Conservation (phyloP, 2,888 invertebrate species). For the Netelia fuscicornis region DNA sequence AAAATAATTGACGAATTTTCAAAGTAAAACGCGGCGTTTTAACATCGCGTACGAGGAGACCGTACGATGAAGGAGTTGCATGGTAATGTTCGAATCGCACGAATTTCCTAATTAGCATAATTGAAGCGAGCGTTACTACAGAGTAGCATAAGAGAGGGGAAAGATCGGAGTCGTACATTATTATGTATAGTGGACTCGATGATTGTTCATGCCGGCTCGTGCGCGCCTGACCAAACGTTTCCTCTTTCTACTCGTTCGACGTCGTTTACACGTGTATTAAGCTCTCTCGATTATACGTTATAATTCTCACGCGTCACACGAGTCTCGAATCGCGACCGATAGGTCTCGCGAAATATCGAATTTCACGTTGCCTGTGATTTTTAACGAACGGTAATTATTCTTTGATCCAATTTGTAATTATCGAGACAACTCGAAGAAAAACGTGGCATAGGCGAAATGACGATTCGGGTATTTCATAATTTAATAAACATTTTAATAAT, state of each 20-base stretch:
- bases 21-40: conserved; percentile 8
- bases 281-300: conserved; percentile 4
- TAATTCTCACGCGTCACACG: conserved; percentile 37
- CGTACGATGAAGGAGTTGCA: conserved; percentile 68
- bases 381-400: conserved; percentile 27
- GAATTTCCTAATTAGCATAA: conserved; percentile 74
- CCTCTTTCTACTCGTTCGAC: conserved; percentile 44
- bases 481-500: no score
- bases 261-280: conserved; percentile 5
- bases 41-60: conserved; percentile 3
- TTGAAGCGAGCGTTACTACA: conserved; percentile 49
- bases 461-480: no score
- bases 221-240: conserved; percentile 49
- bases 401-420: not conserved
- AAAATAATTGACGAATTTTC: not conserved
- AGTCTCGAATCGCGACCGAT: conserved; percentile 41
- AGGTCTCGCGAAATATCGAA: conserved; percentile 53
- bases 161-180: conserved; percentile 1
- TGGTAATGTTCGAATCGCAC: conserved; percentile 68
- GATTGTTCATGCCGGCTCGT: conserved; percentile 33
- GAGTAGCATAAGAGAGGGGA: conserved; percentile 40
- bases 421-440: no score
- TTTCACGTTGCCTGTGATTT: conserved; percentile 40
- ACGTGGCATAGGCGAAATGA: no score
- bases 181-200: conserved; percentile 35